Evolutionary conservation across 92 coral and sea anemone genomes (phyloP), one percentile per base, ranked within the genome.

Genomic region (Paragorgia papillata): DNA sequence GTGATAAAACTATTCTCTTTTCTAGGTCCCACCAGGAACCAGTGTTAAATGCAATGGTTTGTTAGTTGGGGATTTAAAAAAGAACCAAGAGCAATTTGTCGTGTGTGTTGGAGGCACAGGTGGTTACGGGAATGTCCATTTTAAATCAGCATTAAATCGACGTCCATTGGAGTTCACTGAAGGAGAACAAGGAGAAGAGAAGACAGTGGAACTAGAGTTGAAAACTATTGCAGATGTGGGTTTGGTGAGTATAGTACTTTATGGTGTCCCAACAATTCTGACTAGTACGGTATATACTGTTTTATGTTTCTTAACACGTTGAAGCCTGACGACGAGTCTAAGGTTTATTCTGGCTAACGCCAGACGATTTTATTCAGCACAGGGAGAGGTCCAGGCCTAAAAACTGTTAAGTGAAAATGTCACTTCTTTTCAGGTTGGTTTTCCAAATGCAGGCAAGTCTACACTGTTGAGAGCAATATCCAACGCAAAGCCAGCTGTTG

Each of bases 211-310:
- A 66, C 69, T 95, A 76, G 99, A 95, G 73, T 73, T 95, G 15
- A 95, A 89, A 86, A 95, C 99, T n/a, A 95, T 95, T 44, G 99
- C 99, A 78, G 97, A 95, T 83, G 84, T 95, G 48, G 99, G 99
- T 31, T 79, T 95, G 92, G 99, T 95, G 61, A 79, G 95, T 66
- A 61, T 18, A 37, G 43, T 5, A n/a, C n/a, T n/a, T n/a, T n/a
- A n/a, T n/a, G n/a, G n/a, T n/a, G n/a, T n/a, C n/a, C n/a, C n/a
- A n/a, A n/a, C n/a, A n/a, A n/a, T n/a, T n/a, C n/a, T n/a, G n/a
- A n/a, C n/a, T n/a, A n/a, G n/a, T n/a, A n/a, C n/a, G n/a, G n/a
- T n/a, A n/a, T n/a, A n/a, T n/a, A n/a, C n/a, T n/a, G n/a, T n/a
- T n/a, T n/a, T n/a, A n/a, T n/a, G n/a, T n/a, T n/a, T n/a, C n/a